Evolutionary conservation across 2,113 vertebrate species (phyloP).

Genomic region (Peromyscus polionotus): DNA sequence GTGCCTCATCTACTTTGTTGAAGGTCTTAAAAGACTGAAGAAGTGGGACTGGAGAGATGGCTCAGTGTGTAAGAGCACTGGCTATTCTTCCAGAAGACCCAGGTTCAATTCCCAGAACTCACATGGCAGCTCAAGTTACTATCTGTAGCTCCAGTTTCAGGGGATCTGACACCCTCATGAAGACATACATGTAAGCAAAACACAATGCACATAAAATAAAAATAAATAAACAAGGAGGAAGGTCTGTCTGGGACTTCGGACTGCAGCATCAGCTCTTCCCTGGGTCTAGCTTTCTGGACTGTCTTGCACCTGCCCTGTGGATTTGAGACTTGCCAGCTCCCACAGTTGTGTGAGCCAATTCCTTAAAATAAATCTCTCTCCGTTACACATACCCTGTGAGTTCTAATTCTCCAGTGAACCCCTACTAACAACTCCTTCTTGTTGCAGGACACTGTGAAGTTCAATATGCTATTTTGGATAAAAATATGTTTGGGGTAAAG

Average conservation of each 20-base stretch:
- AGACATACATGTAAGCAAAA: neutral
- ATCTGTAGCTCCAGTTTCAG: neutral
- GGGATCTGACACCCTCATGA: neutral
- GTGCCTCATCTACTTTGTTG: neutral
- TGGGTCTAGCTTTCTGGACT: neutral
- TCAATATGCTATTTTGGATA: constrained; percentile 19
- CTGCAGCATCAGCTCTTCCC: neutral
- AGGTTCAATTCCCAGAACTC: neutral
- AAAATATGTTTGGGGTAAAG: neutral
- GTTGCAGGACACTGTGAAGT: neutral
- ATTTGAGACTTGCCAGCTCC: neutral
- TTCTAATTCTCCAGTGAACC: neutral
- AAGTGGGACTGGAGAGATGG: neutral
- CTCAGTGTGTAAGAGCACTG: neutral
- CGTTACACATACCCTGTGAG: neutral
- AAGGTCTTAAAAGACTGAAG: neutral
- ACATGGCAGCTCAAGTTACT: neutral
- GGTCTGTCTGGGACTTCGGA: neutral
- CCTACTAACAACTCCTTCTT: neutral
- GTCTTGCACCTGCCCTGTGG: neutral
- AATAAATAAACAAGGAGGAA: neutral
- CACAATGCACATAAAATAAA: neutral
- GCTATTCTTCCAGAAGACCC: neutral
- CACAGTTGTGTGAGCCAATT: neutral
- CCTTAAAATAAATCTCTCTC: constrained; percentile 45